Percentiles rank a stretch among this genome's conserved stretches.
phyloP scores from a whole-genome alignment of 2,797 vertebrate species.

The Hydrolagus colliei region DNA sequence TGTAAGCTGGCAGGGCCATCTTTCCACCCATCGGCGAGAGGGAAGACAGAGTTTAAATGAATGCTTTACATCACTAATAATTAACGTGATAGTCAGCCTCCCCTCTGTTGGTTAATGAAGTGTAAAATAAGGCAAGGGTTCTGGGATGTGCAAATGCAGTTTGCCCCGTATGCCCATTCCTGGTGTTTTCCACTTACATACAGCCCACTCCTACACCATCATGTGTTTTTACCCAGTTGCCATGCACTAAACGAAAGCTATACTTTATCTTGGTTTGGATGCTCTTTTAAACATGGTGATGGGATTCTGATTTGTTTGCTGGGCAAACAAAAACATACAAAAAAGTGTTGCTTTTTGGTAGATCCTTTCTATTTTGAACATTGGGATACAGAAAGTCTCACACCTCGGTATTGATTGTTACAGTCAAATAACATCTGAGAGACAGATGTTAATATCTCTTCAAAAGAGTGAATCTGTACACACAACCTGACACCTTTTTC shows the following conservation, averaged over 20 bases:
- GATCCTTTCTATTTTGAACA: no score
- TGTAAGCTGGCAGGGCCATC: constrained; percentile 49
- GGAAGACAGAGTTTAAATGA: constrained; percentile 45
- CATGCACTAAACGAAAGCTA: no score
- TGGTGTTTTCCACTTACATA: not conserved
- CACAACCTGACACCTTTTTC: not conserved
- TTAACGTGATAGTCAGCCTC: constrained; percentile 56
- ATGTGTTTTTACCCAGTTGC: no score
- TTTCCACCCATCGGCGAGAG: constrained; percentile 50
- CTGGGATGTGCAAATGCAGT: not conserved
- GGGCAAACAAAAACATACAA: no score
- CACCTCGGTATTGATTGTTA: no score
- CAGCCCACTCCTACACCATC: not conserved
- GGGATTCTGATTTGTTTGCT: no score
- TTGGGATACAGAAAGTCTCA: no score
- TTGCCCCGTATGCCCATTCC: not conserved
- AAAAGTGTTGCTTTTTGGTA: no score
- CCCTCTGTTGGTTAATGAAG: constrained; percentile 50
- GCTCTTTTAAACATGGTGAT: no score
- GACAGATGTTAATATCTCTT: not conserved
- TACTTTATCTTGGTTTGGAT: no score
- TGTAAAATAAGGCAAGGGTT: constrained; percentile 38
- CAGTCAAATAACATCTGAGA: no score
- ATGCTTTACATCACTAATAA: constrained; percentile 56
- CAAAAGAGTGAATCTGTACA: not conserved